Evolutionary conservation across 2,113 vertebrate genomes (phyloP), one percentile per base, ranked within the genome.

Genomic region (Pachyramphus minor): DNA sequence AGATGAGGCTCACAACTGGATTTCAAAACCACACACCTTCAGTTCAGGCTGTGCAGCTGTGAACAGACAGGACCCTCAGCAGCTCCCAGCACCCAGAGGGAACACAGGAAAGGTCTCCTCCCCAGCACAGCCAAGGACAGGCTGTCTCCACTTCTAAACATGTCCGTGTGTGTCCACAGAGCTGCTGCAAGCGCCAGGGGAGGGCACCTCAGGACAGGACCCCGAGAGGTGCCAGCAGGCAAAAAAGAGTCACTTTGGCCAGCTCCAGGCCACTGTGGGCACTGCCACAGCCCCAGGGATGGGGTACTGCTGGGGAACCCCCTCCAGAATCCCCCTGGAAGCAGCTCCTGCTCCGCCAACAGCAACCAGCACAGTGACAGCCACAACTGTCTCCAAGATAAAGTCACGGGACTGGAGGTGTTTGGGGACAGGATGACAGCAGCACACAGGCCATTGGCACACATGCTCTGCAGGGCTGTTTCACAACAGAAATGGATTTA

Each of bases 331-430:
- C 45, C 49, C 31, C 15, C 1, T 45, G 1, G 24, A 19, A 86
- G 58, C 52, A 20, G 15, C 47, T 50, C 28, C 44, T 8, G 1
- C 21, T 67, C 62, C 42, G 31, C 20, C 47, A 20, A 7, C 23
- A 17, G 23, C 2, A 0, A 22, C 1, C 20, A 24, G 59, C 53
- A 41, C 53, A 22, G 47, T 50, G 30, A 49, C 53, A 79, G 49
- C 16, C 64, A 33, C 37, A 20, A 60, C 49, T 33, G 67, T 9
- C 56, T 62, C 56, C 66, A 14, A 3, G n/a, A 17, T 12, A 37
- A 11, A 45, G n/a, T 3, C 22, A 25, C 2, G 9, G 23, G 22
- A 22, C 0, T 5, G 41, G 12, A 64, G 41, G 44, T 2, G 0
- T 10, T 4, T 27, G 81, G 52, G 52, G 77, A 82, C 35, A 72